phyloP scores from a whole-genome alignment of 1,140 invertebrate genomes.

The Stenopsyche tienmushanensis region DNA sequence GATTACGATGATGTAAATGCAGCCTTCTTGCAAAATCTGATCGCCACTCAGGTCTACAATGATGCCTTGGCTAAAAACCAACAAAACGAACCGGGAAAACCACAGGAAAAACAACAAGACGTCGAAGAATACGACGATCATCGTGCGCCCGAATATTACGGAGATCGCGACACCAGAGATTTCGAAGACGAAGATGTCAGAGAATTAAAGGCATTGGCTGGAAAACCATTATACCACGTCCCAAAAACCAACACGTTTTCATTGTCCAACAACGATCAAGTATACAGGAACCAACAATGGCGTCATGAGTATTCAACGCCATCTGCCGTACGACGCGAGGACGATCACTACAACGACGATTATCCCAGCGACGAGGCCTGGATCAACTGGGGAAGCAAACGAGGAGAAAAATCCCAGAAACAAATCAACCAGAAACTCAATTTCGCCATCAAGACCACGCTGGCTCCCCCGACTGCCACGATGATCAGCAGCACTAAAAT shows the following conservation, averaged over 20 bases:
- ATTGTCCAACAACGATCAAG: constrained; percentile 6
- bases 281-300: constrained; percentile 26
- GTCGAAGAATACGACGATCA: constrained; percentile 52
- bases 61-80: constrained; percentile 54
- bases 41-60: constrained; percentile 63
- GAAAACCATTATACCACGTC: constrained; percentile 53
- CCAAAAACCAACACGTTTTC: constrained; percentile 48
- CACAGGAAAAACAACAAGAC: constrained; percentile 35
- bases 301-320: constrained; percentile 23
- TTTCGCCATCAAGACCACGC: constrained; percentile 27
- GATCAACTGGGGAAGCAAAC: constrained; percentile 57
- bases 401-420: constrained; percentile 43
- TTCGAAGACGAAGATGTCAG: constrained; percentile 62
- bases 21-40: constrained; percentile 63
- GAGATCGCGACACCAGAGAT: constrained; percentile 42
- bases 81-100: constrained; percentile 45
- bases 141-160: constrained; percentile 31
- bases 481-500: constrained; percentile 17
- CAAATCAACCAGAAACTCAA: constrained; percentile 27
- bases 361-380: constrained; percentile 51
- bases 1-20: constrained; percentile 61
- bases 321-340: constrained; percentile 12
- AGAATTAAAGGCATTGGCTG: constrained; percentile 60
- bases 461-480: constrained; percentile 35
- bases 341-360: constrained; percentile 45